Percentiles rank a stretch among this genome's conserved stretches.
Evolutionary conservation across 2,113 vertebrate species (phyloP).

Genomic region (Proteles cristata): DNA sequence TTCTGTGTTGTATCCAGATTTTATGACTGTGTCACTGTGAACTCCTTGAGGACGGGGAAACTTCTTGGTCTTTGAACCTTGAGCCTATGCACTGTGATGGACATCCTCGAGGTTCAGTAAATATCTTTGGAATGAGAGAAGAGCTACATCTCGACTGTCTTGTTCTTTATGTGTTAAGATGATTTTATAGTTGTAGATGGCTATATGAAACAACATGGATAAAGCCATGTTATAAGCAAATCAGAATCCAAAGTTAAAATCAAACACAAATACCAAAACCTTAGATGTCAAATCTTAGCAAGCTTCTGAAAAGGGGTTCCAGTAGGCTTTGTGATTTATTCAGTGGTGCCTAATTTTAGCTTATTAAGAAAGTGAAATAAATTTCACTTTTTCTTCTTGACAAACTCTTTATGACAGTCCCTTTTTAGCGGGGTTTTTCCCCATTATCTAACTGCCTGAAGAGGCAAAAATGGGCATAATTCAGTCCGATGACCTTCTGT

Average conservation of each 20-base stretch:
- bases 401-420: background rate
- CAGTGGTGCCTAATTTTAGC: slow-evolving; percentile 63
- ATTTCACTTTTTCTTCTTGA: slow-evolving; percentile 19
- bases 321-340: slow-evolving; percentile 55
- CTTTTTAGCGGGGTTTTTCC: background rate
- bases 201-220: background rate
- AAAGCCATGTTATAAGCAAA: slow-evolving; percentile 1
- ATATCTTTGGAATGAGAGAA: background rate
- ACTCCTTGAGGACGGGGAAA: background rate
- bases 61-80: background rate
- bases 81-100: background rate
- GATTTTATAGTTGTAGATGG: background rate
- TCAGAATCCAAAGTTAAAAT: slow-evolving; percentile 44
- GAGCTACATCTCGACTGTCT: background rate
- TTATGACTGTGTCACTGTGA: background rate
- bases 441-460: background rate
- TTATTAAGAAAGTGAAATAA: slow-evolving; percentile 54
- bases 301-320: slow-evolving; percentile 38
- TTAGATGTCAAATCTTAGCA: slow-evolving; percentile 11
- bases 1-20: background rate
- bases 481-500: slow-evolving; percentile 21
- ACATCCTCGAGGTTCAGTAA: background rate
- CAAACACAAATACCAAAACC: background rate
- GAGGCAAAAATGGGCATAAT: background rate
- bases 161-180: slow-evolving; percentile 12